These are phyloP conservation scores for Propithecus coquereli DNA, from an alignment of 2,113 vertebrate genomes.

Conservation along the genomic window DNA sequence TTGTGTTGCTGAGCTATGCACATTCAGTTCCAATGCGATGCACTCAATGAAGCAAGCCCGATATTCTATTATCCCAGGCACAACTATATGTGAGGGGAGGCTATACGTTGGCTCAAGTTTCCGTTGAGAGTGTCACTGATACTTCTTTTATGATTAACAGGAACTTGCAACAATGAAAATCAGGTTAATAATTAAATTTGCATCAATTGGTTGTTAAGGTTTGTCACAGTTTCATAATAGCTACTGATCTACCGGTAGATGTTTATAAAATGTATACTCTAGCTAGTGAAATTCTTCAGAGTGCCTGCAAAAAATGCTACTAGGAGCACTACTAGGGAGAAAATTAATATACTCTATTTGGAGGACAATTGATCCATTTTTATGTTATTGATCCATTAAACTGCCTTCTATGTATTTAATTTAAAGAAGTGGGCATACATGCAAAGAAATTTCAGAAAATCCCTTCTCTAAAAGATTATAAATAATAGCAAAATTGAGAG, in stretches of 20 bases:
- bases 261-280: background rate
- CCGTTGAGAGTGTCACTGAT: background rate
- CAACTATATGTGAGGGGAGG: background rate
- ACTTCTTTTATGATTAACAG: background rate
- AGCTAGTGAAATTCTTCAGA: background rate
- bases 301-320: background rate
- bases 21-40: background rate
- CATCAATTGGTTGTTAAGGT: background rate
- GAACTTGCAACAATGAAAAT: background rate
- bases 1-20: conserved; percentile 49
- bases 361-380: background rate
- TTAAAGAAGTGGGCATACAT: background rate
- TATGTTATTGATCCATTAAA: background rate
- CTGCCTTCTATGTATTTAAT: background rate
- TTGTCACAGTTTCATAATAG: background rate
- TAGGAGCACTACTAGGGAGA: background rate
- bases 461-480: background rate
- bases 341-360: background rate
- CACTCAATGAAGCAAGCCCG: conserved; percentile 40
- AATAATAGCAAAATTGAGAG: background rate
- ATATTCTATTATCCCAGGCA: background rate
- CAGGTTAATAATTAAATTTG: conserved; percentile 9
- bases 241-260: background rate
- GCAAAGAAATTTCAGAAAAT: background rate
- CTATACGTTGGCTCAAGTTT: background rate